Base-by-base conservation (phyloP, 1,140 invertebrate genomes). In the Acromyrmex charruanus region DNA sequence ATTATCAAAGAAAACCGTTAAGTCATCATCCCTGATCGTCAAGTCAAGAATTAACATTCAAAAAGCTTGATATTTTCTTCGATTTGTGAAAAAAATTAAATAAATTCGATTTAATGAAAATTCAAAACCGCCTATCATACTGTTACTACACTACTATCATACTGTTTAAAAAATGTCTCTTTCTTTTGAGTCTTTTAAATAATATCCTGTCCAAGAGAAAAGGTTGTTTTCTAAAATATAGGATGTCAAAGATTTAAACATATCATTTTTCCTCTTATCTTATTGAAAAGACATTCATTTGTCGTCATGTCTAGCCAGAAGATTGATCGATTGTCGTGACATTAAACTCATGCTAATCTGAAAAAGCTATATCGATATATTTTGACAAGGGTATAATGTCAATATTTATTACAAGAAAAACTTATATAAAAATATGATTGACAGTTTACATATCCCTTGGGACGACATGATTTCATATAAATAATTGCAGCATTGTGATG, bases 381-480 rank as follows among this genome's bases (percentile, higher is more conserved):
- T 84, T 84, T 84, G 80, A 82, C 80, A 74, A 51, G 80, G 68
- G 68, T 59, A 31, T 49, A 44, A 72, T 59, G n/a, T 61, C 39
- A 74, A 63, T 25, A 39, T 31, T 21, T 59, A 72, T 28, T 49
- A 72, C 72, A 59, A 35, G 51, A 82, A 69, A 39, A 68, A 2
- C 39, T 18, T 10, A 10, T 55, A 44, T 55, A 58, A 58, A 71
- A 44, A 31, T 55, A 1, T 39, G 25, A 77, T 31, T 28, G n/a
- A 81, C 18, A n/a, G 28, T 49, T 69, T 12, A 28, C 3, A 25
- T 9, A 18, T 6, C 18, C 14, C 16, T 9, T 4, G 10, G 14
- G 16, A 66, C 21, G 18, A 31, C 12, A 49, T 3, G 16, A 59
- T 55, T 71, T 14, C 1, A 18, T 35, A 35, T 35, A 35, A 35